Conservation (phyloP, 2,113 vertebrate genomes). For the Sardina pilchardus region DNA sequence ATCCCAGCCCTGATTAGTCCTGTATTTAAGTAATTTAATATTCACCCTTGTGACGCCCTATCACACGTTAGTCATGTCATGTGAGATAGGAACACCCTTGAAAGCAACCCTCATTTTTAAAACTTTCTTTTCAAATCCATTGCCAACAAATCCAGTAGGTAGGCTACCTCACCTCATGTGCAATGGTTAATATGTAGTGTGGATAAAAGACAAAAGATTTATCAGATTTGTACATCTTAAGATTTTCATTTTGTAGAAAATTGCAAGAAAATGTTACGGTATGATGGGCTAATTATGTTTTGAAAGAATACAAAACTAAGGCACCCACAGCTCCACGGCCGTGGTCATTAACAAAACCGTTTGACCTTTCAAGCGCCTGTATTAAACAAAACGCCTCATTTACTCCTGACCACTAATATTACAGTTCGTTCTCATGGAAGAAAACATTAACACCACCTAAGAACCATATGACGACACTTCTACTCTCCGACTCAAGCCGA, state of each 20-base stretch:
- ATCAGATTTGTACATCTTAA: not conserved
- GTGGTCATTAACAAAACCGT: not conserved
- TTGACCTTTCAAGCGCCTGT: slow-evolving; percentile 22
- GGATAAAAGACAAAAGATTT: not conserved
- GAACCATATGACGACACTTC: not conserved
- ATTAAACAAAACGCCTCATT: slow-evolving; percentile 31
- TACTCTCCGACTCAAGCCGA: not conserved
- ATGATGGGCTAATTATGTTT: not conserved
- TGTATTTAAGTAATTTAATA: slow-evolving; percentile 25
- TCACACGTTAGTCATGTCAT: not conserved
- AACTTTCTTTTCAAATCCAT: not conserved
- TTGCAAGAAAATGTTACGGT: not conserved
- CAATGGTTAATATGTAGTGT: not conserved
- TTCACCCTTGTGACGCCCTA: not conserved
- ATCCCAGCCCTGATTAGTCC: slow-evolving; percentile 22
- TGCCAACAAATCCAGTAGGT: too few species aligned
- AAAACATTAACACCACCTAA: not conserved
- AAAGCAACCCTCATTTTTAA: not conserved
- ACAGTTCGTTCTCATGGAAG: not conserved
- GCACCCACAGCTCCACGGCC: not conserved
- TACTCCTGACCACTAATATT: slow-evolving; percentile 16
- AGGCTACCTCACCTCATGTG: not conserved
- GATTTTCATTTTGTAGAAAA: not conserved
- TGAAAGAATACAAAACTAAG: not conserved
- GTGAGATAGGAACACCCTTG: not conserved